These are phyloP conservation scores for Malurus leucopterus DNA, from an alignment of 2,797 vertebrate species.

Conservation along the genomic window DNA sequence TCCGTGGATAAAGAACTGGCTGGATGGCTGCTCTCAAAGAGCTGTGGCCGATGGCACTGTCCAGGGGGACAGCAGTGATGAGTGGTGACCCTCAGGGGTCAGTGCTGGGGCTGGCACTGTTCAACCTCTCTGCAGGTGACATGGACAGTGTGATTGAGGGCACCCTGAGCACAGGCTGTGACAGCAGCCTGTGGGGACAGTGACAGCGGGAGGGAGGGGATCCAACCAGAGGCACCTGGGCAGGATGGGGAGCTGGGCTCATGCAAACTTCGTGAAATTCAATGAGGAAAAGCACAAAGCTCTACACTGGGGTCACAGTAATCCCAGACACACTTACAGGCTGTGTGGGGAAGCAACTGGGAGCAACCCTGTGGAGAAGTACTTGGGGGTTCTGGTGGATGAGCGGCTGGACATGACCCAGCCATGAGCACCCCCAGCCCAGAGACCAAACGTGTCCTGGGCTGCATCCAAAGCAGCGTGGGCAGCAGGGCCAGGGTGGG, in stretches of 20 bases:
- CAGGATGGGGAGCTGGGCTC: too few relatives aligned
- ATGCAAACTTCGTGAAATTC: not conserved
- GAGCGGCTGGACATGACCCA: rapidly evolving
- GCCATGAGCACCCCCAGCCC: rapidly evolving
- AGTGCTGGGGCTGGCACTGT: not conserved
- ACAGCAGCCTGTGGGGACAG: not conserved
- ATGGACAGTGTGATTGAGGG: not conserved
- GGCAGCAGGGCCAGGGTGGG: not conserved
- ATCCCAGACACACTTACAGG: not conserved
- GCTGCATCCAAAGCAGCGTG: rapidly evolving
- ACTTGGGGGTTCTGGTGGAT: too few relatives aligned
- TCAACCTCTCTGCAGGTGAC: rapidly evolving
- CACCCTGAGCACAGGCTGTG: not conserved
- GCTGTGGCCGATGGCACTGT: not conserved
- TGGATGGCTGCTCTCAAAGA: not conserved
- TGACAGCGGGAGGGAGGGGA: not conserved
- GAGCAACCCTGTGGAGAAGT: not conserved
- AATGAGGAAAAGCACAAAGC: not conserved
- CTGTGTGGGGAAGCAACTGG: not conserved
- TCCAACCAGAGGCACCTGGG: not conserved
- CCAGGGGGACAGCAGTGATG: rapidly evolving
- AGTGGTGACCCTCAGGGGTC: too few relatives aligned
- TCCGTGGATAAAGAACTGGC: not conserved
- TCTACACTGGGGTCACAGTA: not conserved
- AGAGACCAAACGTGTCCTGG: rapidly evolving